These are phyloP conservation scores for Luperina testacea DNA, from an alignment of 2,888 invertebrate species.

Conservation along the genomic window DNA sequence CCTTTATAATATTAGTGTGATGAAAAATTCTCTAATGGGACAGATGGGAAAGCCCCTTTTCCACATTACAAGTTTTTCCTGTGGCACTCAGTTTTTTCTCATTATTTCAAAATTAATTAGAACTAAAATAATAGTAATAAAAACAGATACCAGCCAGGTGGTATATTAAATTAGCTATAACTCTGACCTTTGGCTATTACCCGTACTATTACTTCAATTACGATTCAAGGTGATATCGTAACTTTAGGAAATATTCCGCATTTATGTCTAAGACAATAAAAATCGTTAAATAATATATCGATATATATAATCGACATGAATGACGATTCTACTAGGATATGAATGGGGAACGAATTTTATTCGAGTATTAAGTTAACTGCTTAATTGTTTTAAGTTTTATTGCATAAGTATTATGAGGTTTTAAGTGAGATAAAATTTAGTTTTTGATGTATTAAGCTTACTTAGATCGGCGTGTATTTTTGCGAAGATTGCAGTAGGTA, in stretches of 20 bases:
- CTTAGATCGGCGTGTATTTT: slow-evolving; percentile 23
- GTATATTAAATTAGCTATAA: slow-evolving; percentile 40
- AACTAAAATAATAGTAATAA: not conserved
- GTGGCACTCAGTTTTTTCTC: not conserved
- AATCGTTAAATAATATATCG: slow-evolving; percentile 63
- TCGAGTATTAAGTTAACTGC: slow-evolving; percentile 66
- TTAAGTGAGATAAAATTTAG: slow-evolving; percentile 48
- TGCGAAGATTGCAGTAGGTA: not conserved
- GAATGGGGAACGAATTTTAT: slow-evolving; percentile 78
- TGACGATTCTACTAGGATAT: slow-evolving; percentile 73
- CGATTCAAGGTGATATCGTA: slow-evolving; percentile 75
- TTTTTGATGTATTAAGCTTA: slow-evolving; percentile 30
- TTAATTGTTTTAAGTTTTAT: slow-evolving; percentile 70
- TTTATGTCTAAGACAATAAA: slow-evolving; percentile 72
- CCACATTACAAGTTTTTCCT: not conserved
- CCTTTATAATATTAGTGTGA: too few species aligned
- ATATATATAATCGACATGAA: slow-evolving; percentile 61
- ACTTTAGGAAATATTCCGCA: slow-evolving; percentile 76
- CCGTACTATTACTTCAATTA: slow-evolving; percentile 73
- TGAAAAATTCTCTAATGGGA: too few species aligned
- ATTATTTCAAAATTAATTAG: not conserved
- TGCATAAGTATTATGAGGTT: slow-evolving; percentile 44
- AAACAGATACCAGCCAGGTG: not conserved
- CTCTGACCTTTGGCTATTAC: slow-evolving; percentile 59
- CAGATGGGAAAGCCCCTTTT: too few species aligned